Percentiles rank a stretch among this genome's conserved stretches.
Evolutionary conservation across 2,888 invertebrate species (phyloP).

Genomic region (Drosophila siamana): DNA sequence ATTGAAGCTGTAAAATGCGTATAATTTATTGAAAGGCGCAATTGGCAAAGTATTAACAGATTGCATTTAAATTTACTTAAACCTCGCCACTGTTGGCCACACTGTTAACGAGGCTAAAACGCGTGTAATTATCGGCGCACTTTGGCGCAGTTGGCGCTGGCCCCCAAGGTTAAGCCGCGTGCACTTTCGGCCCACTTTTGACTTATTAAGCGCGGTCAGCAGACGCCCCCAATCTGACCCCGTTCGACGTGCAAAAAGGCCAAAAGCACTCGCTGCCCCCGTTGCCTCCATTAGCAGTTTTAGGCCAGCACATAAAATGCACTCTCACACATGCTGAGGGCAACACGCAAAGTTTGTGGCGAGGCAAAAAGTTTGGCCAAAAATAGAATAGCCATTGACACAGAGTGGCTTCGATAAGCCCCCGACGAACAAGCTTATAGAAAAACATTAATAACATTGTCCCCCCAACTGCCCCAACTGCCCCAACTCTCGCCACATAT

Average conservation of each 20-base stretch:
- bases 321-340: constrained; percentile 11
- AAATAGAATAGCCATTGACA: constrained; percentile 32
- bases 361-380: constrained; percentile 19
- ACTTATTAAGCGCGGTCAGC: constrained; percentile 16
- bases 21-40: constrained; percentile 1
- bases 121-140: constrained; percentile 8
- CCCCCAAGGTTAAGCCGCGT: constrained; percentile 37
- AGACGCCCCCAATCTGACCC: constrained; percentile 6
- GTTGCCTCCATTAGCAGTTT: constrained; percentile 39
- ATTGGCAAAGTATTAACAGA: constrained; percentile 3
- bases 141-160: too few species aligned
- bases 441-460: constrained; percentile 76
- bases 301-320: constrained; percentile 9
- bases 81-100: constrained; percentile 1
- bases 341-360: constrained; percentile 42
- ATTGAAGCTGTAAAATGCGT: background rate
- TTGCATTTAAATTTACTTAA: constrained; percentile 3
- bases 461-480: background rate
- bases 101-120: constrained; percentile 17
- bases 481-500: constrained; percentile 33
- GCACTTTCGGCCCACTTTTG: constrained; percentile 45
- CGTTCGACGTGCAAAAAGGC: constrained; percentile 27
- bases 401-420: constrained; percentile 50
- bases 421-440: constrained; percentile 37
- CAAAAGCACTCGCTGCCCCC: too few species aligned